Conservation (phyloP, 2,888 invertebrate species). For the Mythimna ferrago region DNA sequence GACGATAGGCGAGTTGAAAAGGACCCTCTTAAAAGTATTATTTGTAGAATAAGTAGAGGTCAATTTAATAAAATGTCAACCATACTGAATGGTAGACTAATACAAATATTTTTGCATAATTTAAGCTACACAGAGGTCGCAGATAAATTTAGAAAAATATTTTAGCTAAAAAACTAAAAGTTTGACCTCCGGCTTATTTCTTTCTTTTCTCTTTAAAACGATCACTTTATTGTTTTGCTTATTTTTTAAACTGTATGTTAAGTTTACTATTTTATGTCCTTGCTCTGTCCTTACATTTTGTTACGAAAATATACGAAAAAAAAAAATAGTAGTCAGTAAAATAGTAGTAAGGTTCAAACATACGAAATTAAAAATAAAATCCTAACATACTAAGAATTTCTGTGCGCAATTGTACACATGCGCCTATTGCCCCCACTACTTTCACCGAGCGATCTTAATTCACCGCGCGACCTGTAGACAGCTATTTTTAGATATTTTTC, state of each 20-base stretch:
- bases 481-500: no score
- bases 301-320: no score
- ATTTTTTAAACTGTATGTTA: no score
- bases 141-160: not conserved
- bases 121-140: slow-evolving; percentile 7
- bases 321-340: no score
- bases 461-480: no score
- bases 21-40: not conserved
- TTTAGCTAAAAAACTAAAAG: not conserved
- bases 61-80: slow-evolving; percentile 21
- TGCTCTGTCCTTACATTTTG: not conserved
- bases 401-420: no score
- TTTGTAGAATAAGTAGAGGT: not conserved
- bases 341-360: no score
- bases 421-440: no score
- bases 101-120: not conserved
- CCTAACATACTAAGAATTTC: no score
- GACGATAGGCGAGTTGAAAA: no score
- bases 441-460: no score
- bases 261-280: not conserved
- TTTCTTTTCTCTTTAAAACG: slow-evolving; percentile 3
- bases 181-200: slow-evolving; percentile 14
- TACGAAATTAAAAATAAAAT: no score
- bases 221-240: not conserved
- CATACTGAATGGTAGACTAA: not conserved